Evolutionary conservation across 2,888 invertebrate genomes (phyloP).

Genomic region (Oegoconia quadripuncta): DNA sequence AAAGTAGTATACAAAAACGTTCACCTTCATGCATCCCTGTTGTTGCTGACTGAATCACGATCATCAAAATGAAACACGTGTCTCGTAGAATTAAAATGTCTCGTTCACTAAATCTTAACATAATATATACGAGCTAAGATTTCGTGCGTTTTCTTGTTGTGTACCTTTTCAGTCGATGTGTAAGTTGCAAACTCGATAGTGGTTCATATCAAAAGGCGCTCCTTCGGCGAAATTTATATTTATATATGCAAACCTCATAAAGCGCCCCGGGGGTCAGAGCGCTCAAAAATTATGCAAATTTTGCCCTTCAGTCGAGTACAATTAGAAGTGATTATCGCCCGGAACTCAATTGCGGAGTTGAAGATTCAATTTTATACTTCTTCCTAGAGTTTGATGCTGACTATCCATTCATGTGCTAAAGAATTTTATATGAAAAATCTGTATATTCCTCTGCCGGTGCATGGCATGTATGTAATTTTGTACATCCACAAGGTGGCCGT

Average conservation of each 20-base stretch:
- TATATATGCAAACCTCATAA: constrained; percentile 66
- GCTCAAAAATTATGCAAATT: constrained; percentile 68
- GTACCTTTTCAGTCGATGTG: not conserved
- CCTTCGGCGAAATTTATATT: constrained; percentile 42
- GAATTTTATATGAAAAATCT: not conserved
- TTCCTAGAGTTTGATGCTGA: constrained; percentile 4
- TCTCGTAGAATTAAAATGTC: too few species aligned
- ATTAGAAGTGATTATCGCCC: constrained; percentile 67
- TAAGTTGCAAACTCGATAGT: constrained; percentile 44
- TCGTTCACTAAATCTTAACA: too few species aligned
- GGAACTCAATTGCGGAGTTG: constrained; percentile 50
- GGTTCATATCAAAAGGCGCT: constrained; percentile 47
- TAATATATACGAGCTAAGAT: too few species aligned
- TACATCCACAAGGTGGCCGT: too few species aligned
- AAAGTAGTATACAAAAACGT: too few species aligned
- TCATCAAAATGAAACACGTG: too few species aligned
- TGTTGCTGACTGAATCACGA: too few species aligned
- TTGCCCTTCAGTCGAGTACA: constrained; percentile 57
- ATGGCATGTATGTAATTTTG: too few species aligned
- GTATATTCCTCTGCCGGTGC: too few species aligned
- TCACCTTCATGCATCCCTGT: too few species aligned
- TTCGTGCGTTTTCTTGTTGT: too few species aligned
- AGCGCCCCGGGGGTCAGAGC: constrained; percentile 47
- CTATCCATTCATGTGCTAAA: constrained; percentile 4
- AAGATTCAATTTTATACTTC: constrained; percentile 41